These are phyloP conservation scores for Ridgeia piscesae DNA, from an alignment of 1,140 invertebrate genomes.

Conservation along the genomic window DNA sequence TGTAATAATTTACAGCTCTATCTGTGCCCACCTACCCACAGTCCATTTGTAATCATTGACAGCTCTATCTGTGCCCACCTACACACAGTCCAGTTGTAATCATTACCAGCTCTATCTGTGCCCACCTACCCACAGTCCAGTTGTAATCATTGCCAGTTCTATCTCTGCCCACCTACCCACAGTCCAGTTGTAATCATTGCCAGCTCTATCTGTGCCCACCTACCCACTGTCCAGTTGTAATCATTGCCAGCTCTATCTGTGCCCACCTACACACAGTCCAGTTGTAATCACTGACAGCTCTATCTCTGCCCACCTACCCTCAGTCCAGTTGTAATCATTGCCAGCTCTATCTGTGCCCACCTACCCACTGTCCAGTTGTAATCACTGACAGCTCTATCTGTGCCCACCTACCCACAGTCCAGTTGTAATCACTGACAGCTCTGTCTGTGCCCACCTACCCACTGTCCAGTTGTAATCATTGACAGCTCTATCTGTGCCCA, in stretches of 20 bases:
- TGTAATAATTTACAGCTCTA: too few relatives aligned
- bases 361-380: slow-evolving; percentile 38
- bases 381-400: slow-evolving; percentile 33
- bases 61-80: slow-evolving; percentile 23
- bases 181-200: slow-evolving; percentile 36
- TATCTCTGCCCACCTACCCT: slow-evolving; percentile 33
- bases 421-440: slow-evolving; percentile 33
- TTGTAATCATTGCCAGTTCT: slow-evolving; percentile 34
- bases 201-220: slow-evolving; percentile 25
- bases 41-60: slow-evolving; percentile 36
- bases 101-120: slow-evolving; percentile 31
- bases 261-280: slow-evolving; percentile 38
- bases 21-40: slow-evolving; percentile 33
- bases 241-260: slow-evolving; percentile 33
- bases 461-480: slow-evolving; percentile 37
- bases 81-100: slow-evolving; percentile 38
- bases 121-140: slow-evolving; percentile 37
- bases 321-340: slow-evolving; percentile 35
- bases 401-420: slow-evolving; percentile 36
- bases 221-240: slow-evolving; percentile 38
- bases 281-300: slow-evolving; percentile 33
- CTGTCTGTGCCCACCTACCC: slow-evolving; percentile 33
- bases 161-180: slow-evolving; percentile 34
- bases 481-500: slow-evolving; percentile 26
- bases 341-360: slow-evolving; percentile 29